These are phyloP conservation scores for Hyles vespertilio DNA, from an alignment of 1,140 invertebrate genomes.

Conservation along the genomic window DNA sequence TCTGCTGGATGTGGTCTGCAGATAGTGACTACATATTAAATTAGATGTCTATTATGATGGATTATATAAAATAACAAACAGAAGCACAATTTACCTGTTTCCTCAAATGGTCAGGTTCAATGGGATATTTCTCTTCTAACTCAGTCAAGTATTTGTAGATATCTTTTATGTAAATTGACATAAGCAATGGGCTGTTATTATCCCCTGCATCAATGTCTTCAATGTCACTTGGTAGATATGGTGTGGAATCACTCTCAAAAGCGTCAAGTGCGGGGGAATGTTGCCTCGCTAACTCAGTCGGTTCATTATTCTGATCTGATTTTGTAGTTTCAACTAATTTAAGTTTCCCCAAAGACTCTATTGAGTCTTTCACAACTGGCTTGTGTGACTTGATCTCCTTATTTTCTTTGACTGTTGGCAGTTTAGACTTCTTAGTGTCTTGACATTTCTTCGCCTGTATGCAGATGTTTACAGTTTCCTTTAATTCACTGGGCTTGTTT, in stretches of 20 bases:
- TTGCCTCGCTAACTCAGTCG: background rate
- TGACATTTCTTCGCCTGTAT: conserved; percentile 36
- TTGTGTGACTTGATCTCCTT: conserved; percentile 42
- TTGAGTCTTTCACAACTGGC: conserved; percentile 49
- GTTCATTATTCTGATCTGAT: conserved; percentile 3
- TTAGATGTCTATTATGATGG: too few relatives aligned
- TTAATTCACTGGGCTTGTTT: conserved; percentile 37
- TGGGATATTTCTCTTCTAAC: conserved; percentile 81
- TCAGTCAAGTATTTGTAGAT: conserved; percentile 88
- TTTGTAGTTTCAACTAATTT: conserved; percentile 35
- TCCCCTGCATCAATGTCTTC: conserved; percentile 84
- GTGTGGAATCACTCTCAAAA: conserved; percentile 5
- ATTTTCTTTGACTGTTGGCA: conserved; percentile 43
- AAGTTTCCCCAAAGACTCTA: conserved; percentile 51
- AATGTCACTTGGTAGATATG: conserved; percentile 52
- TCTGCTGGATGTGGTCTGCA: too few relatives aligned
- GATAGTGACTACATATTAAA: too few relatives aligned
- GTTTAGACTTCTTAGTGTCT: conserved; percentile 42
- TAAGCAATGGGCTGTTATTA: conserved; percentile 83
- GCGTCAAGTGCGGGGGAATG: background rate
- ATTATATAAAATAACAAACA: too few relatives aligned
- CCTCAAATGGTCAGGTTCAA: conserved; percentile 79
- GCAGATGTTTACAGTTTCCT: conserved; percentile 30
- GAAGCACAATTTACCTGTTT: conserved; percentile 67
- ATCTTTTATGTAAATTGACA: conserved; percentile 89